These are phyloP conservation scores for Tetragonula carbonaria DNA, from an alignment of 2,888 invertebrate species.

Conservation along the genomic window DNA sequence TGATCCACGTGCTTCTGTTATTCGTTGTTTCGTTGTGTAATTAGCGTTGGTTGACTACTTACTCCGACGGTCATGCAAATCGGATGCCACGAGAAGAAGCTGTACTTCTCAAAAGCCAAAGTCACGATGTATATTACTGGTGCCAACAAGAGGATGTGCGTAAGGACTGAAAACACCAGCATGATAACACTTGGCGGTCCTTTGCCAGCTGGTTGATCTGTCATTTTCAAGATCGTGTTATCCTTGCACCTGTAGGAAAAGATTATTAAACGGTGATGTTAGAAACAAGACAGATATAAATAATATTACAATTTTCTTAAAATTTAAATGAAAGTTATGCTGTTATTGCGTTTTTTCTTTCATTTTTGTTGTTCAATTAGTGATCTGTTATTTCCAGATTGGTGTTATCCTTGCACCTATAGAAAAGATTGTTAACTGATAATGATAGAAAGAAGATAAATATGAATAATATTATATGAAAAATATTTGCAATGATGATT, in stretches of 20 bases:
- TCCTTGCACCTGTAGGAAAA: slow-evolving; percentile 6
- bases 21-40: slow-evolving; percentile 7
- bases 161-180: slow-evolving; percentile 69
- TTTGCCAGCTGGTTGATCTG: slow-evolving; percentile 66
- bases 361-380: too few relatives aligned
- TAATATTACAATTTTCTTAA: too few relatives aligned
- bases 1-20: slow-evolving; percentile 6
- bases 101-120: slow-evolving; percentile 68
- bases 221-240: slow-evolving; percentile 59
- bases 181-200: slow-evolving; percentile 71
- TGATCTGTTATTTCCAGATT: too few relatives aligned
- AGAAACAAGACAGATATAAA: not conserved
- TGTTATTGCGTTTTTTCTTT: too few relatives aligned
- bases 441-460: too few relatives aligned
- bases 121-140: slow-evolving; percentile 79
- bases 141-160: slow-evolving; percentile 76
- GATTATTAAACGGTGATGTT: not conserved
- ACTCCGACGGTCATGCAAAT: slow-evolving; percentile 80
- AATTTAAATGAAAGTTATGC: too few relatives aligned
- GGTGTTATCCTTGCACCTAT: too few relatives aligned
- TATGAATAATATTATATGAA: too few relatives aligned
- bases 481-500: too few relatives aligned
- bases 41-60: slow-evolving; percentile 58
- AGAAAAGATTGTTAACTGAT: too few relatives aligned
- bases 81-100: slow-evolving; percentile 81